Base-by-base conservation (phyloP, 2,113 vertebrate species). In the Neopipo cinnamomea region DNA sequence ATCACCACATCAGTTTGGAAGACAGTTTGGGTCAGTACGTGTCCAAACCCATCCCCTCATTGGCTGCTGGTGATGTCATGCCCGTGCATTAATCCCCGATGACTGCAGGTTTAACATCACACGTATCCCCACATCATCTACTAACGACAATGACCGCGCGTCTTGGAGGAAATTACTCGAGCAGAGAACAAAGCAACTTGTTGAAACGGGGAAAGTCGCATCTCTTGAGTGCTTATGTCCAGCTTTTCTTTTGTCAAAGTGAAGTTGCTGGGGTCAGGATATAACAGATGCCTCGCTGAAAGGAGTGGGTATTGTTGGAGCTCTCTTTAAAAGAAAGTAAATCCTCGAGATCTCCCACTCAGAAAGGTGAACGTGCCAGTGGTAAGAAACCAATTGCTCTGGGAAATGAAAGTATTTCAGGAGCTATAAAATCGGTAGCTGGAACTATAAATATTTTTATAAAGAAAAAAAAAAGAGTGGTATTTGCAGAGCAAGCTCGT, bases 11-110 rank as follows among this genome's bases (percentile, higher is more conserved):
- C 62, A 35, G 5, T 92, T 89, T 80, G 88, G 92, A 73, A 84
- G 76, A 16, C 58, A 93, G 58, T 97, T 97, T 80, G 95, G 95
- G 91, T 96, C 94, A 92, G 74, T 63, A 77, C 21, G 22, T 76
- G 90, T 72, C 94, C 94, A 85, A 97, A 94, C 70, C 85, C 92
- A 95, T 49, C 47, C 68, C 91, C 93, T 86, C 94, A 98, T 97
- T 97, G 97, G 97, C 94, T 97, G 84, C 35, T 31, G 80, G 85
- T 98, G 97, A 98, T 92, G 95, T 98, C 97, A 98, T 96, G 77
- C 28, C 90, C 95, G 11, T n/a, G 87, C 74, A 94, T 96, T 96
- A 96, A 94, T 95, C 93, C 94, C 97, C 55, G 44, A 75, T 58
- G 95, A 91, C 89, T 96, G 96, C 92, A 93, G 94, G 96, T 97